phyloP scores from a whole-genome alignment of 2,113 vertebrate genomes.

The Spea bombifrons region DNA sequence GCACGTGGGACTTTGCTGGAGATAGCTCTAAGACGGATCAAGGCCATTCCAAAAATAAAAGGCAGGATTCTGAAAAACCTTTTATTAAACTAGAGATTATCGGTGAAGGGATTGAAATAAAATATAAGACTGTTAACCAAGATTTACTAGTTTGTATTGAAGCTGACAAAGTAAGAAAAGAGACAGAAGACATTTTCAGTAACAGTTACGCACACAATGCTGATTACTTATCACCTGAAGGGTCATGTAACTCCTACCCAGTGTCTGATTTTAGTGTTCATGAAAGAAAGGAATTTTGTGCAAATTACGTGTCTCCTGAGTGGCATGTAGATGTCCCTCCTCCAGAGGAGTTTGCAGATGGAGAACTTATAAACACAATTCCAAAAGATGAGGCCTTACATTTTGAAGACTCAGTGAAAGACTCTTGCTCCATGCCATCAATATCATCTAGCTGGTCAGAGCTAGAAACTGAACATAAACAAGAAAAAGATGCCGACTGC shows the following conservation, averaged over 20 bases:
- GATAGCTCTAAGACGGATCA: constrained; percentile 23
- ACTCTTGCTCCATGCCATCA: constrained; percentile 40
- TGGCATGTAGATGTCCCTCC: constrained; percentile 57
- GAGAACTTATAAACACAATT: constrained; percentile 55
- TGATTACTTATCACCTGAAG: constrained; percentile 53
- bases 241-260: constrained; percentile 46
- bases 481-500: constrained; percentile 20
- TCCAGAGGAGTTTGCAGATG: constrained; percentile 63
- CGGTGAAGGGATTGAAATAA: constrained; percentile 56
- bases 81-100: constrained; percentile 60
- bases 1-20: constrained; percentile 14
- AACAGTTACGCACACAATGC: constrained; percentile 44
- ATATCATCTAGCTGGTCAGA: constrained; percentile 27
- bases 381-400: constrained; percentile 54
- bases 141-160: constrained; percentile 59
- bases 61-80: constrained; percentile 44
- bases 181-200: constrained; percentile 29
- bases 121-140: constrained; percentile 52
- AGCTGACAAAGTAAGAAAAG: constrained; percentile 44
- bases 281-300: constrained; percentile 48
- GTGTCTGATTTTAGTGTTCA: constrained; percentile 48
- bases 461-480: constrained; percentile 46
- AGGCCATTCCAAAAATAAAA: constrained; percentile 26
- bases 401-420: constrained; percentile 41
- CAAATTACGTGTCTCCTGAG: constrained; percentile 48